Evolutionary conservation across 2,113 vertebrate genomes (phyloP).

Genomic region (Alethe diademata): DNA sequence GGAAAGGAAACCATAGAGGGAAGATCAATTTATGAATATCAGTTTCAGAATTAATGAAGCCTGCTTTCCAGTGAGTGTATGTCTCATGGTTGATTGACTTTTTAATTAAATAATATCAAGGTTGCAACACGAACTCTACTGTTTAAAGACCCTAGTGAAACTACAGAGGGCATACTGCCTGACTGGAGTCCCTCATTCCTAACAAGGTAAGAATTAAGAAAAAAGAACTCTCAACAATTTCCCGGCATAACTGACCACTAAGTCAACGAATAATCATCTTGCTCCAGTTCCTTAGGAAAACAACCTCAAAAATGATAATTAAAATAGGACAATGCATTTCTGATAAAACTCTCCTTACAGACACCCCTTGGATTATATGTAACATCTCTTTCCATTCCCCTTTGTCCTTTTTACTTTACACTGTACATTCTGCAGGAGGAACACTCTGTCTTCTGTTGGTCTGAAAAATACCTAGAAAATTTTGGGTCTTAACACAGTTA

Average conservation of each 20-base stretch:
- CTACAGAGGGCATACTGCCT: neutral
- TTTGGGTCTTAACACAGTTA: neutral
- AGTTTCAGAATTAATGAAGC: neutral
- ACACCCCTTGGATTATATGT: neutral
- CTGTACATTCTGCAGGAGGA: neutral
- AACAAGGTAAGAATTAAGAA: neutral
- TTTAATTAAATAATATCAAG: neutral
- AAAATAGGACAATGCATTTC: neutral
- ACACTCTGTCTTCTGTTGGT: neutral
- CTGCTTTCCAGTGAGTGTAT: neutral
- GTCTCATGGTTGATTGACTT: neutral
- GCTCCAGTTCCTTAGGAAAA: neutral
- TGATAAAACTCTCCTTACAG: neutral
- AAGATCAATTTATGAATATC: slow-evolving; percentile 4
- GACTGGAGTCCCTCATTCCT: neutral
- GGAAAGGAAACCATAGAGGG: neutral
- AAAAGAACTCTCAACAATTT: neutral
- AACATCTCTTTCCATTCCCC: neutral
- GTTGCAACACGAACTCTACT: neutral
- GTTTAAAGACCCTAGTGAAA: neutral
- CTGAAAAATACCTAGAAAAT: neutral
- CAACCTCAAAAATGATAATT: neutral
- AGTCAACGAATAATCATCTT: neutral
- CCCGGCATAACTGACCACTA: neutral
- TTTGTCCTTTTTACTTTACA: neutral